These are phyloP conservation scores for Stomatorhinus ivindoensis DNA, from an alignment of 2,113 vertebrate genomes.

Conservation along the genomic window DNA sequence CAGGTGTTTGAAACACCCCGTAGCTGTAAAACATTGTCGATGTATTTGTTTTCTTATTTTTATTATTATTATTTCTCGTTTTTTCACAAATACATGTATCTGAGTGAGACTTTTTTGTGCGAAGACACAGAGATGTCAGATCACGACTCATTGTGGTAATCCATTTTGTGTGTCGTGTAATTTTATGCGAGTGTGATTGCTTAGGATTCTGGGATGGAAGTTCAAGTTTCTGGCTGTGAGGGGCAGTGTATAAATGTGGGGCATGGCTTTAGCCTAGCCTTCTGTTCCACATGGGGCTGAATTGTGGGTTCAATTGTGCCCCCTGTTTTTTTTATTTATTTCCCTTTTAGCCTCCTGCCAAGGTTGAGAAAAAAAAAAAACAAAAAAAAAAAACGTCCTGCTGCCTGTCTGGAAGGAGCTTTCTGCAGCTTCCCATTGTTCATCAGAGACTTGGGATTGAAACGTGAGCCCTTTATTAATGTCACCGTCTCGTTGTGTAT, in stretches of 20 bases:
- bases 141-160: neutral
- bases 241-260: neutral
- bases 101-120: neutral
- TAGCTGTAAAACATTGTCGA: neutral
- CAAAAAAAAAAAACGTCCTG: conserved; percentile 18
- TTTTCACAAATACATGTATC: neutral
- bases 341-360: neutral
- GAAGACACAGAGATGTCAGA: neutral
- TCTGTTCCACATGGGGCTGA: neutral
- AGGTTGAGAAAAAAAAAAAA: neutral
- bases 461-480: conserved; percentile 81
- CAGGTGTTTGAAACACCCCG: neutral
- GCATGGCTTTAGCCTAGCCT: conserved; percentile 1
- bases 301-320: neutral
- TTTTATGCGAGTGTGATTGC: neutral
- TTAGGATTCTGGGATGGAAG: neutral
- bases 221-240: neutral
- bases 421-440: conserved; percentile 7
- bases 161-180: neutral
- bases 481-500: conserved; percentile 65
- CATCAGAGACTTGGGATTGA: conserved; percentile 59
- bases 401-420: conserved; percentile 16
- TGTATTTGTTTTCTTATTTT: neutral
- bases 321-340: neutral
- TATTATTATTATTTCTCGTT: neutral